Conservation (phyloP, 37 sponge, comb jelly and placozoan species). For the Chondrosia reniformis region DNA sequence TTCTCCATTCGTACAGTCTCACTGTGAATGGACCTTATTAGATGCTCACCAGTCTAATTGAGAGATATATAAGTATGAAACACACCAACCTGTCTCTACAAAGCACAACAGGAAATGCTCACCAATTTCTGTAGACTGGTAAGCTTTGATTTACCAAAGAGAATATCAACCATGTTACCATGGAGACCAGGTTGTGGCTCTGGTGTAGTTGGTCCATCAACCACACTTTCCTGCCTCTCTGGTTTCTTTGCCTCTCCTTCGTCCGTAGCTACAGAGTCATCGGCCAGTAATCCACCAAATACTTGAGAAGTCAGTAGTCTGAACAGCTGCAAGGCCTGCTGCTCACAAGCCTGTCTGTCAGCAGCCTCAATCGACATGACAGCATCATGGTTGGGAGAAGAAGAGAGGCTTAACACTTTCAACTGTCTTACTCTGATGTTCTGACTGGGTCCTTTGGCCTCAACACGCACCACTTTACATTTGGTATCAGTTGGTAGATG, state of each 20-base stretch:
- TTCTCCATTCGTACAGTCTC: constrained; percentile 66
- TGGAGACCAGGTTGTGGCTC: constrained; percentile 20
- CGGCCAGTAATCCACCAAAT: constrained; percentile 67
- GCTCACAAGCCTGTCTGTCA: constrained; percentile 77
- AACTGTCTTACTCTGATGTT: constrained; percentile 79
- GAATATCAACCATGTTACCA: constrained; percentile 56
- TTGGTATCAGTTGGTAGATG: constrained; percentile 15
- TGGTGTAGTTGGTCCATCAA: constrained; percentile 18
- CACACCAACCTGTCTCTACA: neutral
- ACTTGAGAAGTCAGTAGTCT: constrained; percentile 89
- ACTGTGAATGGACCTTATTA: constrained; percentile 68
- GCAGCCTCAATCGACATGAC: constrained; percentile 40
- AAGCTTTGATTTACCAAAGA: constrained; percentile 59
- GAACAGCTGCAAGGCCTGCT: constrained; percentile 82
- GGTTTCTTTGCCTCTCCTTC: constrained; percentile 55
- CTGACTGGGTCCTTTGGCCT: constrained; percentile 66
- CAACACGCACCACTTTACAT: constrained; percentile 51
- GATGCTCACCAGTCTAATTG: constrained; percentile 56
- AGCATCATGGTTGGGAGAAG: constrained; percentile 24
- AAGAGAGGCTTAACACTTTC: constrained; percentile 38
- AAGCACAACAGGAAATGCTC: neutral
- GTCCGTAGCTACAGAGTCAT: constrained; percentile 36
- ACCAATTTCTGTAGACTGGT: constrained; percentile 78
- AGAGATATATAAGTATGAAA: neutral
- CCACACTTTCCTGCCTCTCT: constrained; percentile 24